Evolutionary conservation across 2,888 invertebrate species (phyloP).

Genomic region (Papilio protenor): DNA sequence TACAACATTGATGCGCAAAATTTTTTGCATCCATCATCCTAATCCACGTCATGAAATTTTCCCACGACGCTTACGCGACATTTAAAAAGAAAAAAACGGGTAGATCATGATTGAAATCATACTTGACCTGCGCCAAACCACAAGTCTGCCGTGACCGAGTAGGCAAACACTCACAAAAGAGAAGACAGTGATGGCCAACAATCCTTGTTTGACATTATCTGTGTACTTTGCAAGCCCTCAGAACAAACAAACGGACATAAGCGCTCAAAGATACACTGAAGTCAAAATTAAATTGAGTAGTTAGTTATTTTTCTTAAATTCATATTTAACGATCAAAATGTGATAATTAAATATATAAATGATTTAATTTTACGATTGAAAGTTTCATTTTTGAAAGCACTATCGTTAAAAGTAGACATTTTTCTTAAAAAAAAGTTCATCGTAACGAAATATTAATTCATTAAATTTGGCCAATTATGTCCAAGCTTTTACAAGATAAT

Average conservation of each 20-base stretch:
- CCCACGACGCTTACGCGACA: conserved; percentile 39
- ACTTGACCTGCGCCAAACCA: conserved; percentile 76
- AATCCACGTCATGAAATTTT: conserved; percentile 45
- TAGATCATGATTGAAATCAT: conserved; percentile 62
- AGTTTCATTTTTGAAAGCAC: too few species aligned
- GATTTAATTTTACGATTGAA: not conserved
- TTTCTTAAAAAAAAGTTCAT: too few species aligned
- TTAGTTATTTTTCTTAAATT: not conserved
- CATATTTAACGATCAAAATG: not conserved
- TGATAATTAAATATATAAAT: not conserved
- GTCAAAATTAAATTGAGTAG: conserved; percentile 36
- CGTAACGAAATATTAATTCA: too few species aligned
- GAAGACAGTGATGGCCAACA: conserved; percentile 65
- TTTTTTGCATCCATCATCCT: not conserved
- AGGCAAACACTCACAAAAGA: conserved; percentile 66
- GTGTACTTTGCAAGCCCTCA: conserved; percentile 72
- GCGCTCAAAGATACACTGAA: conserved; percentile 43
- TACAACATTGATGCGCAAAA: not conserved
- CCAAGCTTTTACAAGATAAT: too few species aligned
- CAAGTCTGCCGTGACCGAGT: conserved; percentile 79
- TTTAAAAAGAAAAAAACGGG: conserved; percentile 52
- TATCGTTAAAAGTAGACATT: too few species aligned
- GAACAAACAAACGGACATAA: conserved; percentile 51
- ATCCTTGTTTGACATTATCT: conserved; percentile 70
- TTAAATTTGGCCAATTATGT: too few species aligned